phyloP scores from a whole-genome alignment of 2,113 vertebrate species.

The Percina caprodes region DNA sequence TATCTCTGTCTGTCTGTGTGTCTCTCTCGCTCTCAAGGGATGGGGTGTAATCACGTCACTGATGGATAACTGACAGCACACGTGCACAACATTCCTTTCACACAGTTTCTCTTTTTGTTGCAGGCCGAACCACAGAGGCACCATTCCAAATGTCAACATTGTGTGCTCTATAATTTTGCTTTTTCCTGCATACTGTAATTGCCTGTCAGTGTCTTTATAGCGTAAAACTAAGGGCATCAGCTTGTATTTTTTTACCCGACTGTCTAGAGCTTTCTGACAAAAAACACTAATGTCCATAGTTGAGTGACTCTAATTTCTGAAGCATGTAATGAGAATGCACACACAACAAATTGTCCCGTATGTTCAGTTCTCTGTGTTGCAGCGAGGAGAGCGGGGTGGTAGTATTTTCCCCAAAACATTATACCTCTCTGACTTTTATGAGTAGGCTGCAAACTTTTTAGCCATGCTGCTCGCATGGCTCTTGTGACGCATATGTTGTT shows the following conservation, averaged over 20 bases:
- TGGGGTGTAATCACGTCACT: constrained; percentile 67
- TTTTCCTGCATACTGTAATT: constrained; percentile 63
- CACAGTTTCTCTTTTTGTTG: constrained; percentile 38
- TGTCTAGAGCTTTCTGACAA: background rate
- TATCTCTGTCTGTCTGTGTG: constrained; percentile 30
- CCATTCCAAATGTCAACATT: constrained; percentile 44
- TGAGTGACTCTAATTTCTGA: constrained; percentile 30
- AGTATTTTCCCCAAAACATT: background rate
- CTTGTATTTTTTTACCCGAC: constrained; percentile 27
- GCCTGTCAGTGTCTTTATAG: constrained; percentile 59
- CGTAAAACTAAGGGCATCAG: constrained; percentile 49
- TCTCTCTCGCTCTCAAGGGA: constrained; percentile 24
- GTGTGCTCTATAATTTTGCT: constrained; percentile 67
- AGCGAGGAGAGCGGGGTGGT: background rate
- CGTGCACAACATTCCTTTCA: constrained; percentile 59
- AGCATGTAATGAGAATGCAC: constrained; percentile 16
- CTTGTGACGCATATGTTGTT: background rate
- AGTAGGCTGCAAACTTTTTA: background rate
- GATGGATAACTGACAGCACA: constrained; percentile 72
- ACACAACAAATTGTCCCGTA: background rate
- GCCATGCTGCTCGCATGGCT: background rate
- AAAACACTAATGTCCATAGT: constrained; percentile 7
- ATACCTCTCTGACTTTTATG: background rate
- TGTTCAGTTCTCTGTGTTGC: background rate
- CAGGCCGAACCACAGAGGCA: constrained; percentile 39